Evolutionary conservation across 2,888 invertebrate species (phyloP).

Genomic region (Ichneumon xanthorius): DNA sequence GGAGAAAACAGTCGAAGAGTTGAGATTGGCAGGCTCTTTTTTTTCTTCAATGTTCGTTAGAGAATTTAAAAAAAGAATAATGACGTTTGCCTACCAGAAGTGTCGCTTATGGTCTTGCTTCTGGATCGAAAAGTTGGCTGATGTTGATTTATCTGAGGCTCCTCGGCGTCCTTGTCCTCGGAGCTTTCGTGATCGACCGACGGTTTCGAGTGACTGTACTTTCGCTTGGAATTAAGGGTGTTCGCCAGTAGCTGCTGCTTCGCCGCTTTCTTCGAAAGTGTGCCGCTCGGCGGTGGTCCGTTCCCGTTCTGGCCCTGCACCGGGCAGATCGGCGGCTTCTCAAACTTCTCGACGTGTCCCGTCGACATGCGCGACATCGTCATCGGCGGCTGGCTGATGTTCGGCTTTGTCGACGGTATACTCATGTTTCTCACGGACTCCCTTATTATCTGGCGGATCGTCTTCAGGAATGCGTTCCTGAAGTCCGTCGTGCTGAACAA

Average conservation of each 20-base stretch:
- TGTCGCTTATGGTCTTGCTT: constrained; percentile 96
- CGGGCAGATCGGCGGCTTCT: constrained; percentile 76
- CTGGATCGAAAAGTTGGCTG: constrained; percentile 90
- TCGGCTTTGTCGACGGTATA: constrained; percentile 91
- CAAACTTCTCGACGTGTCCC: constrained; percentile 82
- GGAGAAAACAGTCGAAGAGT: constrained; percentile 10
- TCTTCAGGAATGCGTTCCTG: constrained; percentile 98
- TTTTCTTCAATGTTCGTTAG: neutral
- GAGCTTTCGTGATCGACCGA: constrained; percentile 95
- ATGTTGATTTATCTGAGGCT: constrained; percentile 80
- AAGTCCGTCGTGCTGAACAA: constrained; percentile 95
- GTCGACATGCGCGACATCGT: constrained; percentile 82
- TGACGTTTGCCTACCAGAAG: constrained; percentile 87
- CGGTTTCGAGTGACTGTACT: constrained; percentile 82
- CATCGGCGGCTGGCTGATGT: constrained; percentile 80
- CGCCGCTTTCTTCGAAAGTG: constrained; percentile 91
- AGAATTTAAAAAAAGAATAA: constrained; percentile 10
- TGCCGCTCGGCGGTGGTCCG: constrained; percentile 71
- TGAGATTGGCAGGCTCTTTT: neutral
- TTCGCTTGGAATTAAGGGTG: constrained; percentile 79
- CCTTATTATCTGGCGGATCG: constrained; percentile 98
- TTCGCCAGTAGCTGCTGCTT: constrained; percentile 91
- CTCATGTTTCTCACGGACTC: constrained; percentile 99
- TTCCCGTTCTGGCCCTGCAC: constrained; percentile 76
- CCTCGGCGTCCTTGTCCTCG: constrained; percentile 91